Percentiles rank a stretch among this genome's conserved stretches.
phyloP scores from a whole-genome alignment of 2,797 vertebrate genomes.

The Linurgus olivaceus region DNA sequence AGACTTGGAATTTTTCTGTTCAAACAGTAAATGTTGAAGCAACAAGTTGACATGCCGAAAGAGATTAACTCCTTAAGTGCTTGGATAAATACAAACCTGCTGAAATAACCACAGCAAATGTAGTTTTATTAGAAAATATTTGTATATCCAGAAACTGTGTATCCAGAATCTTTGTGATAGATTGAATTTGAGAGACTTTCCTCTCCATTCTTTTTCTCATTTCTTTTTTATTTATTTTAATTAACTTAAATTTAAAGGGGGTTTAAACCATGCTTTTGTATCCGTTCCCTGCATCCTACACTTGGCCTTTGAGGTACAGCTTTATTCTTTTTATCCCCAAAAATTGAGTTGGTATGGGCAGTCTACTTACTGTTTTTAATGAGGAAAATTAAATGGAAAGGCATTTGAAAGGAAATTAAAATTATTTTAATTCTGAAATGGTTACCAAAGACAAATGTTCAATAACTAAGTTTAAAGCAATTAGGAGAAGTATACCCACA shows the following conservation, averaged over 20 bases:
- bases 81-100: not conserved
- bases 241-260: not conserved
- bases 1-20: not conserved
- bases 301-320: not conserved
- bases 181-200: not conserved
- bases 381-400: not conserved
- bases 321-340: accelerated
- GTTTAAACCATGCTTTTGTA: not conserved
- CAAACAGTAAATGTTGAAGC: not conserved
- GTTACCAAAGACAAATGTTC: not conserved
- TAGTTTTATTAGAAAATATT: not conserved
- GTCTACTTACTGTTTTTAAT: not conserved
- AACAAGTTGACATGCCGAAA: not conserved
- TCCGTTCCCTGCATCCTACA: not conserved
- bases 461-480: not conserved
- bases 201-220: not conserved
- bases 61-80: not conserved
- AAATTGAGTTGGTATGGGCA: not conserved
- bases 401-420: not conserved
- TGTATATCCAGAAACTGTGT: not conserved
- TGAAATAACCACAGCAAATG: not conserved
- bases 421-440: not conserved
- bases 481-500: not conserved
- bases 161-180: not conserved
- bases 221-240: not conserved